Percentiles rank a stretch among this genome's conserved stretches.
phyloP scores from a whole-genome alignment of 1,140 invertebrate species.

The Drosophila albomicans region DNA sequence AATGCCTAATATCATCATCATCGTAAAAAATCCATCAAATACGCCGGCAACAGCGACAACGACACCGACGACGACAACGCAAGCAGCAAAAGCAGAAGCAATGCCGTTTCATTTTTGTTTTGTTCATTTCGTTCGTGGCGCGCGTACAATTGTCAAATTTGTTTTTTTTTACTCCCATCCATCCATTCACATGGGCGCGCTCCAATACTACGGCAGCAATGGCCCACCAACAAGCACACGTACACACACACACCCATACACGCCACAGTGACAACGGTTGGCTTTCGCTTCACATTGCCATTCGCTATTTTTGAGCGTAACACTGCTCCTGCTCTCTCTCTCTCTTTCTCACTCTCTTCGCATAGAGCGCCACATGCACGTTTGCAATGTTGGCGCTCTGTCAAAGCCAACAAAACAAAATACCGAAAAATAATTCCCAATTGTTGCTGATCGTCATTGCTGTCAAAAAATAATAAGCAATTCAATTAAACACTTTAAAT shows the following conservation, averaged over 20 bases:
- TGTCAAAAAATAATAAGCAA: background rate
- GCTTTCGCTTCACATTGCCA: slow-evolving; percentile 65
- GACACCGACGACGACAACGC: slow-evolving; percentile 25
- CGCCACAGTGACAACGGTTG: slow-evolving; percentile 39
- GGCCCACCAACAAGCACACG: slow-evolving; percentile 45
- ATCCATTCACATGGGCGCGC: slow-evolving; percentile 71
- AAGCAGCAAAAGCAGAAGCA: slow-evolving; percentile 41
- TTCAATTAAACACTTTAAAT: background rate
- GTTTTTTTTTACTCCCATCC: slow-evolving; percentile 77
- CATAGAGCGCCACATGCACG: slow-evolving; percentile 22
- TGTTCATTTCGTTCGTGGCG: slow-evolving; percentile 83
- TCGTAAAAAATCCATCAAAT: slow-evolving; percentile 64
- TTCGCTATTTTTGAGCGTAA: slow-evolving; percentile 76
- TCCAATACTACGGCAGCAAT: slow-evolving; percentile 34
- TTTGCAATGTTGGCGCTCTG: slow-evolving; percentile 26
- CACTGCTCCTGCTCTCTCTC: slow-evolving; percentile 30
- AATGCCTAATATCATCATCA: slow-evolving; percentile 33
- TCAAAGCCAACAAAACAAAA: background rate
- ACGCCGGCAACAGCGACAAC: slow-evolving; percentile 60
- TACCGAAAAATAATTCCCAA: background rate
- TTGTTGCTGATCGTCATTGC: slow-evolving; percentile 5
- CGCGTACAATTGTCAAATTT: slow-evolving; percentile 83
- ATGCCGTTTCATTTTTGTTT: slow-evolving; percentile 83
- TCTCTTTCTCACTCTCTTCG: slow-evolving; percentile 18
- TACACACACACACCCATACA: slow-evolving; percentile 30